Evolutionary conservation across 2,113 vertebrate species (phyloP).

Genomic region (Nettapus auritus): DNA sequence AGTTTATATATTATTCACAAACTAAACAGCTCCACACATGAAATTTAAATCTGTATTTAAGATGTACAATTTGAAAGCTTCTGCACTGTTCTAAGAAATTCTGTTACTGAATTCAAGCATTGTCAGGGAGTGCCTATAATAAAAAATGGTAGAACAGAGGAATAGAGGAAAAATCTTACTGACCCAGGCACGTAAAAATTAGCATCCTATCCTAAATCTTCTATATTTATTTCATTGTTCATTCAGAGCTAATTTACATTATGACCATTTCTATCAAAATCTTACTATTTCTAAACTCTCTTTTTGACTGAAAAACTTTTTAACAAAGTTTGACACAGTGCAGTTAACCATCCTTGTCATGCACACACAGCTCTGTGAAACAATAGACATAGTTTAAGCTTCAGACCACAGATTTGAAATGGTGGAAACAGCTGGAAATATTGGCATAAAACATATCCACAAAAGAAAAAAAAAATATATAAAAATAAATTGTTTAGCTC

Average conservation of each 20-base stretch:
- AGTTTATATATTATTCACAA: neutral
- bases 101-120: neutral
- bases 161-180: neutral
- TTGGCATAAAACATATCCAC: neutral
- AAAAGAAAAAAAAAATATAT: conserved; percentile 6
- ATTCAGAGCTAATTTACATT: neutral
- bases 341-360: conserved; percentile 13
- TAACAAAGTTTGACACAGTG: neutral
- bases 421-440: conserved; percentile 17
- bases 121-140: neutral
- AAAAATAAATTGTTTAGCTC: neutral
- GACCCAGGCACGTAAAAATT: neutral
- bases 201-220: neutral
- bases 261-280: neutral
- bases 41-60: neutral
- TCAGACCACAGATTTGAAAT: conserved; percentile 37
- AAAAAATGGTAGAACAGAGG: neutral
- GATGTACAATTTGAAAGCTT: neutral
- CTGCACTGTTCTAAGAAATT: neutral
- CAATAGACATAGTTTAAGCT: conserved; percentile 40
- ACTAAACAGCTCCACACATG: neutral
- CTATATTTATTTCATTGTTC: neutral
- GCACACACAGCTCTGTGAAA: conserved; percentile 13
- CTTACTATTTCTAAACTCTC: neutral
- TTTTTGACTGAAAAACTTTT: neutral